Evolutionary conservation across 2,113 vertebrate species (phyloP).

Genomic region (Coracopsis vasa): DNA sequence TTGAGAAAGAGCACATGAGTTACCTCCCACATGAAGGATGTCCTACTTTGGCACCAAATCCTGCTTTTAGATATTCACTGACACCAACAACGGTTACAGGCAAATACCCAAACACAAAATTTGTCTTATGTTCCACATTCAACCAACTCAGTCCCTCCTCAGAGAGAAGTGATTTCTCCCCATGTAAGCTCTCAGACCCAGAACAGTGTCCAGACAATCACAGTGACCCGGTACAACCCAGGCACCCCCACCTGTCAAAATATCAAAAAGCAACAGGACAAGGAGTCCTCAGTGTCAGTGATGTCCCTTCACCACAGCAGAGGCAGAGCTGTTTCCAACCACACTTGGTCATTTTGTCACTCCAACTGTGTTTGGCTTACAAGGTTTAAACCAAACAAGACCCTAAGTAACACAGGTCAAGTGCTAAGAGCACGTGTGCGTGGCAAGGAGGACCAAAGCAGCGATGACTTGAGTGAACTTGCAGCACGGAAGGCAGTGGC

Average conservation of each 20-base stretch:
- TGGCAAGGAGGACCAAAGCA: background rate
- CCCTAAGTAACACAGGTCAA: background rate
- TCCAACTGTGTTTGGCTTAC: background rate
- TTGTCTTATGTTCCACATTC: background rate
- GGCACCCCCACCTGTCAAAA: fast-evolving
- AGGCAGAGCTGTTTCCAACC: background rate
- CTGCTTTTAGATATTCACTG: background rate
- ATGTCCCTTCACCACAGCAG: background rate
- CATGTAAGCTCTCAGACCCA: background rate
- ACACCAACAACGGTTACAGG: background rate
- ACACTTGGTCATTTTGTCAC: background rate
- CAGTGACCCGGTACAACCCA: background rate
- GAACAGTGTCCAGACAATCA: background rate
- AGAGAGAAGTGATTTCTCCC: background rate
- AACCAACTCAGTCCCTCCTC: background rate
- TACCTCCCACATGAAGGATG: background rate
- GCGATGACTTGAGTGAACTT: background rate
- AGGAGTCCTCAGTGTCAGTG: background rate
- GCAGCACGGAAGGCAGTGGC: background rate
- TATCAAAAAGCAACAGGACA: background rate
- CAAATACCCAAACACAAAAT: background rate
- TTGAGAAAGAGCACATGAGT: background rate
- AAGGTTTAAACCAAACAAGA: background rate
- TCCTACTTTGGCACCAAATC: background rate
- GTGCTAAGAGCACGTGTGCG: fast-evolving